Base-by-base conservation (phyloP, 1,140 invertebrate species). In the Pectinophora gossypiella region DNA sequence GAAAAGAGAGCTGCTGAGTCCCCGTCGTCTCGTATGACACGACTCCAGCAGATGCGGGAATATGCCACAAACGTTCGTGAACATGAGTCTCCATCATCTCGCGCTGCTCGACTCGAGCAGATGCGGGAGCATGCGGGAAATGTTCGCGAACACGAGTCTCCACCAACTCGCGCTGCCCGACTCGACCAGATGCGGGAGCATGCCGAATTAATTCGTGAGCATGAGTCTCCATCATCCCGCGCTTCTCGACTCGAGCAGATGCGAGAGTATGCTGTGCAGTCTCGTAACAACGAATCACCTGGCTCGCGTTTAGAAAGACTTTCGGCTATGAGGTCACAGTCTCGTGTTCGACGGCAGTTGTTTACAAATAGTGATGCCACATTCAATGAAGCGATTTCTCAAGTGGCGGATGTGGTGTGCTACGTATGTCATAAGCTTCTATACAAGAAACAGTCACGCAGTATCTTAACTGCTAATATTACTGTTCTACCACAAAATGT, bases 371-470 rank as follows among this genome's bases (percentile, higher is more conserved):
- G n/a, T n/a, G n/a, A n/a, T n/a, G n/a, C n/a, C n/a, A n/a, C n/a
- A n/a, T n/a, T n/a, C n/a, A n/a, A n/a, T n/a, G n/a, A n/a, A n/a
- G n/a, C n/a, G n/a, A n/a, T n/a, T n/a, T 48, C 20, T 13, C 45
- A 48, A 23, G 45, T 48, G 10, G 20, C 45, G 12, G 45, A 48
- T 22, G 4, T 6, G 19, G 45, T 15, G 20, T 48, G 45, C 22
- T 48, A 48, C 15, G 4, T 16, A 13, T 48, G 45, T 49, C 3
- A 19, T 36, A 49, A 49, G 32, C 47, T 49, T 35, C 32, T 49
- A 10, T 49, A 49, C 18, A 35, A 49, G 32, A 35, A 49, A 49
- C 47, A 49, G 13, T 36, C 18, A 10, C 7, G 32, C 12, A 35
- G 47, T 27, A 19, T 49, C 23, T 36, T 16, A 35, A 16, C 32